Evolutionary conservation across 2,888 invertebrate genomes (phyloP), one percentile per base, ranked within the genome.

Genomic region (Neelides folsomi): DNA sequence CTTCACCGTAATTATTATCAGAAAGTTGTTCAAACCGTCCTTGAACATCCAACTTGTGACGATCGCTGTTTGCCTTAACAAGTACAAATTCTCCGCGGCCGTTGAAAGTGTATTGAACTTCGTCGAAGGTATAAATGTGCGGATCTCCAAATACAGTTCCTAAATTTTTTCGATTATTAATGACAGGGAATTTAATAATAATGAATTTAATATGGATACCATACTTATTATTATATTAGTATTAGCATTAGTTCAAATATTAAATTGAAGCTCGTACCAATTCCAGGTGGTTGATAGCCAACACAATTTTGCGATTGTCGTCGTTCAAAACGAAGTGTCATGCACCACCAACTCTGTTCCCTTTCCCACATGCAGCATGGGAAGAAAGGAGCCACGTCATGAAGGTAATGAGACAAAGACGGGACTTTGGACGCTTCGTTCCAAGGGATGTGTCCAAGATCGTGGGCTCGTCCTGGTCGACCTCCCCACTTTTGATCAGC

Each of bases 401-500:
- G 86, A 75, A 83, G 86, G 90, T 94, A 97, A 69, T 92, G 87
- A 1, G 94, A 94, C 51, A 95, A 71, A 0, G 87, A 86, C 1
- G 97, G 95, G 1, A 88, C 84, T 71, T 71, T 92, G 68, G 88
- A 89, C 40, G 90, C 87, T 69, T 92, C 92, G 67, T 88, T 86
- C 80, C 92, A 95, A 2, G 95, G 94, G 58, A 87, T 79, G 64
- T 83, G 83, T 27, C 93, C 93, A 49, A 92, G 78, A 69, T 92
- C 90, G 68, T 93, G 89, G 1, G 85, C 83, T 47, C 89, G 76
- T 47, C 80, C 79, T 0, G 88, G 88, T 46, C 82, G 75, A 0
- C 93, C 93, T 1, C 93, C 94, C 83, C 90, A 90, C 75, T 86
- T 86, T 67, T 92, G 89, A 71, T 97, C 97, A 64, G 89, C 89